phyloP scores from a whole-genome alignment of 2,888 invertebrate genomes.

The Morinoia aosen region DNA sequence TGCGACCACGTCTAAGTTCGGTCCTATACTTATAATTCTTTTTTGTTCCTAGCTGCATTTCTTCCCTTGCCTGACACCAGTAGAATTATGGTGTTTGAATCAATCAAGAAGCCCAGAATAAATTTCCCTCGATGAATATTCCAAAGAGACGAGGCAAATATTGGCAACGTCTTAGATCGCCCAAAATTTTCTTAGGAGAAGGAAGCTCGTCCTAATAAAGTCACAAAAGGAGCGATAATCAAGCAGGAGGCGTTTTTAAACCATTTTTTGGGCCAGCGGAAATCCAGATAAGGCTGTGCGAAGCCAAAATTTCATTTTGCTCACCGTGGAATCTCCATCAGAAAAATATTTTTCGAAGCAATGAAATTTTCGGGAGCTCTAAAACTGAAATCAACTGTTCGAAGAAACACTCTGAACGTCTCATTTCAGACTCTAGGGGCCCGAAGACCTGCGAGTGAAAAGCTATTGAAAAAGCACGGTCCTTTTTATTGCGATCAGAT shows the following conservation, averaged over 20 bases:
- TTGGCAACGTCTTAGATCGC: not conserved
- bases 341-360: not conserved
- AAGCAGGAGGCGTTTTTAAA: not conserved
- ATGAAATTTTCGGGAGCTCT: not conserved
- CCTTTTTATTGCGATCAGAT: not conserved
- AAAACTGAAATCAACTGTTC: not conserved
- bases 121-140: slow-evolving; percentile 25
- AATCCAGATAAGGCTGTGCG: not conserved
- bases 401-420: not conserved
- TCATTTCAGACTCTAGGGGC: not conserved
- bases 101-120: slow-evolving; percentile 15
- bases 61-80: not conserved
- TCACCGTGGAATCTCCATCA: not conserved
- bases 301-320: not conserved
- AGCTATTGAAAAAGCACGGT: not conserved
- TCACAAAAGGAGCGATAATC: not conserved
- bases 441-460: not conserved
- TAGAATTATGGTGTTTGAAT: not conserved
- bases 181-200: not conserved
- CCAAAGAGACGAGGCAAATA: slow-evolving; percentile 10
- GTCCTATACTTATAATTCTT: not conserved
- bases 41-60: not conserved
- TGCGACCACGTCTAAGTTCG: not conserved
- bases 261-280: not conserved
- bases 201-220: not conserved